Evolutionary conservation across 2,113 vertebrate species (phyloP).

Genomic region (Triplophysa tibetana): DNA sequence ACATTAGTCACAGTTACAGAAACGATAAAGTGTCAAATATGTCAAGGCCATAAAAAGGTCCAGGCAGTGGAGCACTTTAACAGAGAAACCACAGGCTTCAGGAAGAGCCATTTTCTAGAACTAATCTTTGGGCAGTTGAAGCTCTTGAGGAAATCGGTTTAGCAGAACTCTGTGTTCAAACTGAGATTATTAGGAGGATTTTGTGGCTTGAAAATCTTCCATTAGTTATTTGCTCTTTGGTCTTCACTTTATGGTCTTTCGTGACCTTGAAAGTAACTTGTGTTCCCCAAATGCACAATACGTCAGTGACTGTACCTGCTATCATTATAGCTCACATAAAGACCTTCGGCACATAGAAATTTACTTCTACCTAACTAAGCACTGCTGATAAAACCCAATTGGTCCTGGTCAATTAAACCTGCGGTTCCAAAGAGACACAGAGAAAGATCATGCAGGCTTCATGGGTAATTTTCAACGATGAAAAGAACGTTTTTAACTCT

Average conservation of each 20-base stretch:
- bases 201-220: neutral
- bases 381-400: slow-evolving; percentile 29
- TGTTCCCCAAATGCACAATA: neutral
- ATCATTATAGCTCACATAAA: neutral
- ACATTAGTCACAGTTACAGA: slow-evolving; percentile 21
- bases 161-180: slow-evolving; percentile 12
- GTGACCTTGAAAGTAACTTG: neutral
- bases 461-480: slow-evolving; percentile 61
- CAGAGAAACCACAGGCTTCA: slow-evolving; percentile 31
- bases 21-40: slow-evolving; percentile 28
- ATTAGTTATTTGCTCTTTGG: neutral
- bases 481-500: slow-evolving; percentile 52
- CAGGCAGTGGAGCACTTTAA: slow-evolving; percentile 18
- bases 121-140: slow-evolving; percentile 42
- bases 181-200: slow-evolving; percentile 14
- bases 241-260: neutral
- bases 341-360: neutral
- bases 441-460: slow-evolving; percentile 36
- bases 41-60: slow-evolving; percentile 15
- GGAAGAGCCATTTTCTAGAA: slow-evolving; percentile 49
- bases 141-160: slow-evolving; percentile 49
- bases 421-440: slow-evolving; percentile 29
- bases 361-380: neutral
- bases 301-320: neutral
- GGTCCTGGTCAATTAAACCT: slow-evolving; percentile 45